Evolutionary conservation across 2,797 vertebrate species (phyloP).

Genomic region (Poecilia wingei): DNA sequence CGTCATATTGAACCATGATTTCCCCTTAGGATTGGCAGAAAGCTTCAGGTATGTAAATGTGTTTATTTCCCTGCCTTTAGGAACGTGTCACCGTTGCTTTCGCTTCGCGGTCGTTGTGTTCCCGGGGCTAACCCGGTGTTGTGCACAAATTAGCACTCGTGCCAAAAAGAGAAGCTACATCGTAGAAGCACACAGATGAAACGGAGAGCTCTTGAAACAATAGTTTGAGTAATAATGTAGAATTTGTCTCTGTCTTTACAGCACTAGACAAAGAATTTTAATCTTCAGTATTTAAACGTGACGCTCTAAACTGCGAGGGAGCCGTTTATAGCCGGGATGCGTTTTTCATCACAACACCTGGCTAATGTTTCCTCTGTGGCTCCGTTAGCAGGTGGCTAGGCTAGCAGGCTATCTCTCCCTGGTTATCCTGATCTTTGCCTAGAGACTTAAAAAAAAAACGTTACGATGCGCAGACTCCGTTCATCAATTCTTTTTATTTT

Average conservation of each 20-base stretch:
- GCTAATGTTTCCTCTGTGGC: conserved; percentile 2
- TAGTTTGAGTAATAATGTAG: background rate
- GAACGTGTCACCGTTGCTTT: conserved; percentile 6
- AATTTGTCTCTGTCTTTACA: too few relatives aligned
- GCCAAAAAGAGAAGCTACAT: background rate
- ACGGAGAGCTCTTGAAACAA: background rate
- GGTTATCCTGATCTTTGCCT: conserved; percentile 51
- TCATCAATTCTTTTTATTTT: conserved; percentile 11
- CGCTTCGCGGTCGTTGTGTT: conserved; percentile 10
- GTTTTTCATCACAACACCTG: background rate
- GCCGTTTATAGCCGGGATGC: background rate
- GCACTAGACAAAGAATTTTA: background rate
- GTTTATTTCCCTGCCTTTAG: background rate
- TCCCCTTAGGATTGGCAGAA: background rate
- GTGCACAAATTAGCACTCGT: background rate
- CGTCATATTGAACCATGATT: background rate
- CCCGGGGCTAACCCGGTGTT: conserved; percentile 34
- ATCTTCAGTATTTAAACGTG: background rate
- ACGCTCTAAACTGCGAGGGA: background rate
- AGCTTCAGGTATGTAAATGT: conserved; percentile 40
- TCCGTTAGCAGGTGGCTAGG: conserved; percentile 49
- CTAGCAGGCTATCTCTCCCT: conserved; percentile 41
- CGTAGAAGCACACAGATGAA: background rate
- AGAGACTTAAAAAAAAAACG: conserved; percentile 33
- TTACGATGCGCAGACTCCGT: conserved; percentile 55